A percentile compares a stretch with the other conserved stretches of the same genome.
phyloP scores from a whole-genome alignment of 2,888 invertebrate species.

The Trilocha varians region DNA sequence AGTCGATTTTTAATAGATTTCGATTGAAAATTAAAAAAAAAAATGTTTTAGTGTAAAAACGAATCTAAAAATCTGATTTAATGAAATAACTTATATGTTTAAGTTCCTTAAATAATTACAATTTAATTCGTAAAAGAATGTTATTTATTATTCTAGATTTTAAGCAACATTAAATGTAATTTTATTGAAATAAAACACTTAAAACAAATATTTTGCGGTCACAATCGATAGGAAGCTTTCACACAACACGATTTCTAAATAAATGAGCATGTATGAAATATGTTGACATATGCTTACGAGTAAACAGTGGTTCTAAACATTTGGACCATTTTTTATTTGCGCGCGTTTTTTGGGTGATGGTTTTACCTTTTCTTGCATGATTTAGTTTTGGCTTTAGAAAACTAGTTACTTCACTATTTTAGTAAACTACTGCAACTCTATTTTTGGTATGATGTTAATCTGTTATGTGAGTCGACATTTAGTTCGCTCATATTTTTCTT shows the following conservation, averaged over 20 bases:
- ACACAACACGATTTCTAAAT: conserved; percentile 25
- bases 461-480: too few relatives aligned
- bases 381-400: not conserved
- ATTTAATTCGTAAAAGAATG: conserved; percentile 8
- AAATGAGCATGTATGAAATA: conserved; percentile 65
- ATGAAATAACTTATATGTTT: too few relatives aligned
- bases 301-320: not conserved
- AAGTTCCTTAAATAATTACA: conserved; percentile 23
- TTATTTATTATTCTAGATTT: conserved; percentile 19
- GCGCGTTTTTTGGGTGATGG: not conserved
- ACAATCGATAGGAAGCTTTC: conserved; percentile 70
- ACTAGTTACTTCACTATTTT: not conserved
- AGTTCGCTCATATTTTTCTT: too few relatives aligned
- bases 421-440: too few relatives aligned
- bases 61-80: too few relatives aligned
- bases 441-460: too few relatives aligned
- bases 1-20: conserved; percentile 11
- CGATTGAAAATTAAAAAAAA: not conserved
- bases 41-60: too few relatives aligned
- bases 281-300: conserved; percentile 20
- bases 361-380: not conserved
- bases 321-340: not conserved
- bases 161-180: conserved; percentile 26
- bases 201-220: conserved; percentile 24
- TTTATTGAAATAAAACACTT: conserved; percentile 37